Conservation (phyloP, 2,888 invertebrate genomes). For the Tolmerus cingulatus region DNA sequence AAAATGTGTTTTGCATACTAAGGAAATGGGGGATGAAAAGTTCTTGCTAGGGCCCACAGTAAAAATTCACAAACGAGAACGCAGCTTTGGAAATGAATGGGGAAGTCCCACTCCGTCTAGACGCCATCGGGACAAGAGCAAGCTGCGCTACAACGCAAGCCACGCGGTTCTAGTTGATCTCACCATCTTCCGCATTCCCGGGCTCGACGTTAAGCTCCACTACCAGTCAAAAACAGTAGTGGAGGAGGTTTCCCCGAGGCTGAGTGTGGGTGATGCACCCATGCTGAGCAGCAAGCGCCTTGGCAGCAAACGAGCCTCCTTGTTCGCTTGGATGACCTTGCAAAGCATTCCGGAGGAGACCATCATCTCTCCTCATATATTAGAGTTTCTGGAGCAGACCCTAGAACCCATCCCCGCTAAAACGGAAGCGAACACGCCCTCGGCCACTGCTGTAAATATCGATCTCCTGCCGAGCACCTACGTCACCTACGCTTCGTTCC, state of each 20-base stretch:
- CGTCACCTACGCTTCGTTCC: slow-evolving; percentile 92
- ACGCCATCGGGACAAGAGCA: slow-evolving; percentile 61
- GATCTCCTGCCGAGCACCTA: slow-evolving; percentile 74
- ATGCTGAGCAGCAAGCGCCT: slow-evolving; percentile 64
- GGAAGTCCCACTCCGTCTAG: slow-evolving; percentile 66
- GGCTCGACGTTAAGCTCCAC: slow-evolving; percentile 87
- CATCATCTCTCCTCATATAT: slow-evolving; percentile 94
- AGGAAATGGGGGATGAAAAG: slow-evolving; percentile 72
- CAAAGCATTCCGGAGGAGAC: slow-evolving; percentile 98
- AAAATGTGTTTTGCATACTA: slow-evolving; percentile 95
- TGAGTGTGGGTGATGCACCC: slow-evolving; percentile 57
- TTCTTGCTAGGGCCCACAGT: slow-evolving; percentile 70
- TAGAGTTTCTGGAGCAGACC: slow-evolving; percentile 97
- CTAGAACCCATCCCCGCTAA: slow-evolving; percentile 90
- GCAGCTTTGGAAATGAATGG: slow-evolving; percentile 63
- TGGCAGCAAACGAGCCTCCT: slow-evolving; percentile 84
- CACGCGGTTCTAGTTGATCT: slow-evolving; percentile 73
- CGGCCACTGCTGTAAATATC: slow-evolving; percentile 63
- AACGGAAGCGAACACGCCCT: slow-evolving; percentile 61
- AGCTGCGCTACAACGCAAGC: slow-evolving; percentile 62
- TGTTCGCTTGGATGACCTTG: slow-evolving; percentile 95
- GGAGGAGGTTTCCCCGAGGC: slow-evolving; percentile 66
- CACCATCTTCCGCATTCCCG: slow-evolving; percentile 90
- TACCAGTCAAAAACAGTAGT: slow-evolving; percentile 80
- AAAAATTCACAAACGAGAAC: slow-evolving; percentile 60